Evolutionary conservation across 2,888 invertebrate species (phyloP).

Genomic region (Andrena dorsata): DNA sequence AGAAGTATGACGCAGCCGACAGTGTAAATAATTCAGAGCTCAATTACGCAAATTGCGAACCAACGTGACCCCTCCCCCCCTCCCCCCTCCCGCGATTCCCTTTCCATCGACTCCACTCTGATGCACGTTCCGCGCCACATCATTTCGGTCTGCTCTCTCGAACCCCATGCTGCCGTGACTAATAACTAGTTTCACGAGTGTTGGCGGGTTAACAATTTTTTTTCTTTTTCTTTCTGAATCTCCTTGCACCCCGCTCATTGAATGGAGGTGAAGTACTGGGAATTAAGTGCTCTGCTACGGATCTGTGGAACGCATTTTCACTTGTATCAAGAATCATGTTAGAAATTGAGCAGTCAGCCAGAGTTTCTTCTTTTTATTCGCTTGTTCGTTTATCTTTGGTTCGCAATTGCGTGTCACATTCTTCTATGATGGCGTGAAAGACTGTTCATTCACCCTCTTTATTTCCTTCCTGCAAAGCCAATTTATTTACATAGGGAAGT

Average conservation of each 20-base stretch:
- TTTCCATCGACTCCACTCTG: slow-evolving; percentile 34
- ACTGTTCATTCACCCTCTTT: too few relatives aligned
- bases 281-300: background rate
- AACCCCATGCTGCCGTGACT: slow-evolving; percentile 59
- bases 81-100: slow-evolving; percentile 41
- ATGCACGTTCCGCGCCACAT: slow-evolving; percentile 71
- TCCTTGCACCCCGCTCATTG: slow-evolving; percentile 5
- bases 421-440: too few relatives aligned
- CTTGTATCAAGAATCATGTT: slow-evolving; percentile 13
- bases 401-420: too few relatives aligned
- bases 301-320: slow-evolving; percentile 13
- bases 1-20: slow-evolving; percentile 82
- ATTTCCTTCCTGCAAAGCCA: too few relatives aligned
- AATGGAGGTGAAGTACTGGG: slow-evolving; percentile 38
- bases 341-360: background rate
- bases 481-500: too few relatives aligned
- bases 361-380: background rate
- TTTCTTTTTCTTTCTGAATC: slow-evolving; percentile 7
- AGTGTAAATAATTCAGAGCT: slow-evolving; percentile 84
- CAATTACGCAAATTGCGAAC: slow-evolving; percentile 84
- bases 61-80: slow-evolving; percentile 61
- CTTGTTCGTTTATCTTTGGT: too few relatives aligned
- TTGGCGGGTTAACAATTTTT: slow-evolving; percentile 53
- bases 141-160: slow-evolving; percentile 62
- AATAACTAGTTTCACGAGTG: slow-evolving; percentile 73